Conservation (phyloP, 2,888 invertebrate genomes). For the Vanessa cardui region DNA sequence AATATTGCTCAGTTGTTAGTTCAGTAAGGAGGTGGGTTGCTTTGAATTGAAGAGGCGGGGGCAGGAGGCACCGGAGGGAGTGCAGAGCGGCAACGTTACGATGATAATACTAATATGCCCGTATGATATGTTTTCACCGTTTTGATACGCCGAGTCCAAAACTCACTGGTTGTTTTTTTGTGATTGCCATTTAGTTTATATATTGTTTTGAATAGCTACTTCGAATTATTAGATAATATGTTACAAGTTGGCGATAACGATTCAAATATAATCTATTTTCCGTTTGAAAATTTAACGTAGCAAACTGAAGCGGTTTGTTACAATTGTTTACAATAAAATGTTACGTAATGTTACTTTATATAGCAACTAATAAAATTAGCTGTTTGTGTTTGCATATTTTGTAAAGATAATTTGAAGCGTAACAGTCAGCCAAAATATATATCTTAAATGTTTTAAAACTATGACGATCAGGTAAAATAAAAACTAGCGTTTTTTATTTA, state of each 20-base stretch:
- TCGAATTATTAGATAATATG: neutral
- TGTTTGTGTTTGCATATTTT: neutral
- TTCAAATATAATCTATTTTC: conserved; percentile 7
- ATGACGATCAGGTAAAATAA: too few species aligned
- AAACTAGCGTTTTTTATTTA: too few species aligned
- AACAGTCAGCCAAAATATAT: neutral
- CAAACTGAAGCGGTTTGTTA: neutral
- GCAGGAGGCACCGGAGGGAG: conserved; percentile 72
- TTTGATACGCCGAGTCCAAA: conserved; percentile 43
- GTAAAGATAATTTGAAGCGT: neutral
- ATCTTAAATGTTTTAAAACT: too few species aligned
- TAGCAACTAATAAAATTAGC: neutral
- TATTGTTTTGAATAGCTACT: neutral
- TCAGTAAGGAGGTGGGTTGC: conserved; percentile 58
- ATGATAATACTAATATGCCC: conserved; percentile 64
- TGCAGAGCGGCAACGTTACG: conserved; percentile 66
- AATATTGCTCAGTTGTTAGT: conserved; percentile 53
- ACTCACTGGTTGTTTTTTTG: conserved; percentile 8
- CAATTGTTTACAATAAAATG: conserved; percentile 5
- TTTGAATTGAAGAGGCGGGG: conserved; percentile 64
- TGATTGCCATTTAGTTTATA: conserved; percentile 13
- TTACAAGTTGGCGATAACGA: conserved; percentile 7
- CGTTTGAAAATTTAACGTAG: neutral
- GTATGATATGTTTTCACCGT: conserved; percentile 53
- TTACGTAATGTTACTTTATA: conserved; percentile 2